A percentile compares a stretch with the other conserved stretches of the same genome.
Conservation (phyloP, 35 echinoderm and acorn worm genomes). For the Antedon bifida region DNA sequence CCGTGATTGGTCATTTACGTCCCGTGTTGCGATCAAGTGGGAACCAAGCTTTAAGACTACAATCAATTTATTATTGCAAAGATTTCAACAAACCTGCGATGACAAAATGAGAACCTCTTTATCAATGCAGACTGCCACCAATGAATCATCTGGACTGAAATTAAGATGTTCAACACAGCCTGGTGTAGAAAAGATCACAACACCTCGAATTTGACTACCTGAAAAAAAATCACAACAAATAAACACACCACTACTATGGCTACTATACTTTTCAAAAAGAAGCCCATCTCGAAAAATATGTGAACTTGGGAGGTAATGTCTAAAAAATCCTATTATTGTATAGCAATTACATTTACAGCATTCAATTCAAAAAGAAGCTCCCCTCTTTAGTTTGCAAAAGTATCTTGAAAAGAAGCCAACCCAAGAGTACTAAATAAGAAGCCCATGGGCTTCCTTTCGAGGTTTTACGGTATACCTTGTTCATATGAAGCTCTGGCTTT, state of each 20-base stretch:
- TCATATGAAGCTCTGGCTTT: constrained; percentile 47
- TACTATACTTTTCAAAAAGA: no score
- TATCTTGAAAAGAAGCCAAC: no score
- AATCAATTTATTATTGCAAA: neutral
- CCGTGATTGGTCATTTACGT: no score
- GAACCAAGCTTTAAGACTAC: no score
- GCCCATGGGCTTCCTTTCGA: no score
- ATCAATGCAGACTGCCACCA: constrained; percentile 59
- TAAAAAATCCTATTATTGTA: no score
- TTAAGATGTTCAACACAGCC: constrained; percentile 42
- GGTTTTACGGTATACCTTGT: constrained; percentile 17
- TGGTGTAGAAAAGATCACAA: constrained; percentile 33
- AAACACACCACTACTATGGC: neutral
- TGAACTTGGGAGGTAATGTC: no score
- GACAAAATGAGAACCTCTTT: constrained; percentile 60
- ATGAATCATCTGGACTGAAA: constrained; percentile 63
- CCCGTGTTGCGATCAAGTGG: no score
- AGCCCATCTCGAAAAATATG: no score
- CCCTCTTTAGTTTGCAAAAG: no score
- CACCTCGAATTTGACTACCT: constrained; percentile 77
- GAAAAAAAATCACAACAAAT: constrained; percentile 6
- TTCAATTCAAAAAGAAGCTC: no score
- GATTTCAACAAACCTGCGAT: neutral
- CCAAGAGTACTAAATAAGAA: neutral
- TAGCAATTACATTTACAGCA: no score